Base-by-base conservation (phyloP, 2,113 vertebrate species). In the Oncorhynchus keta region DNA sequence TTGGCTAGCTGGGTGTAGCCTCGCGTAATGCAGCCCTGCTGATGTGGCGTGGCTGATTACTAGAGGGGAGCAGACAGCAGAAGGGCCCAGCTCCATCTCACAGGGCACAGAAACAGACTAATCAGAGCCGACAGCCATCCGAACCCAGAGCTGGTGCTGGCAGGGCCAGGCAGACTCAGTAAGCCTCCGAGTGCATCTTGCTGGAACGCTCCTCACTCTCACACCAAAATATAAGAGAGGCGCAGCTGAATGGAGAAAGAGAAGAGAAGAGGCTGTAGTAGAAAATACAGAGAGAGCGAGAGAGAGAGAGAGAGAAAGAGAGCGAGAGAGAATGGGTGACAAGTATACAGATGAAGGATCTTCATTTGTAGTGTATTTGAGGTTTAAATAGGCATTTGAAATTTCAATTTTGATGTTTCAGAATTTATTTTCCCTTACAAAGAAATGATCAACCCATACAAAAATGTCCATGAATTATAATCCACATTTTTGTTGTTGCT, bases 151-250 rank as follows among this genome's bases (percentile, higher is more conserved):
- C 9, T 45, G 39, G 39, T 45, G 39, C 0, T 45, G 39, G 39
- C 39, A 45, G 39, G 39, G 39, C 39, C 39, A 45, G 39, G 39
- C 39, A 45, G 39, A 69, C 22, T 18, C 68, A 69, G 48, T 45
- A 45, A 45, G 74, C 26, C 9, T 45, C 39, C 0, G 39, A 57
- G 73, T 14, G 74, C 82, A 49, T 79, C 68, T 49, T 73, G 77
- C 39, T 78, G 80, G 78, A 87, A 80, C 84, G 75, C 57, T 76
- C 66, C 39, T 45, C 39, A 9, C 39, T 45, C 39, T 45, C 39
- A 3, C 0, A 61, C 79, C 78, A 74, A 77, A 80, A 45, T 45
- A 12, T 45, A 9, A 45, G 39, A 45, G 39, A 45, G 39, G 9
- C 39, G 0, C 9, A 45, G 9, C 39, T 12, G 39, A 45, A 45